These are phyloP conservation scores for Brachionus asplanchnoidis DNA, from an alignment of 1,140 invertebrate species.

Conservation along the genomic window DNA sequence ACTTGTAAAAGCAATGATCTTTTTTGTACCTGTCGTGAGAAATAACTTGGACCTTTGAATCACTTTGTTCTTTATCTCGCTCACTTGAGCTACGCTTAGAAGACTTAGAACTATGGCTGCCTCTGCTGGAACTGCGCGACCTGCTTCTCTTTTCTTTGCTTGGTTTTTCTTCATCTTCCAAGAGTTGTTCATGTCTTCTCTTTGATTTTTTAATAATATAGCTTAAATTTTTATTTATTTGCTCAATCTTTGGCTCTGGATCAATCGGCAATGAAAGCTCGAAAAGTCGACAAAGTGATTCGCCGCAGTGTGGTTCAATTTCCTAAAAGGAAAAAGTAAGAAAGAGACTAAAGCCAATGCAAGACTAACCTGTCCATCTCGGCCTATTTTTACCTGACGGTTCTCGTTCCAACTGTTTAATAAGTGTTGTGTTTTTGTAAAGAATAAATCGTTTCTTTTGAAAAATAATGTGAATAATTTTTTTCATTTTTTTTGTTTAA, in stretches of 20 bases:
- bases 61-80: background rate
- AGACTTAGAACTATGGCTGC: background rate
- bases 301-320: constrained; percentile 87
- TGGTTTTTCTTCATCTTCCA: background rate
- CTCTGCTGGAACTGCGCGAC: background rate
- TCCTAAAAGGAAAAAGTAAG: constrained; percentile 62
- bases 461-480: background rate
- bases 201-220: constrained; percentile 30
- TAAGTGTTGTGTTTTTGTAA: constrained; percentile 81
- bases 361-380: constrained; percentile 73
- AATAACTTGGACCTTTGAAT: background rate
- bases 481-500: background rate
- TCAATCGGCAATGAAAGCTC: background rate
- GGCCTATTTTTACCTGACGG: constrained; percentile 94
- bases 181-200: background rate
- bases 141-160: background rate
- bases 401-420: constrained; percentile 98
- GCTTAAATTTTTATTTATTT: constrained; percentile 24
- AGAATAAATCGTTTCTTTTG: constrained; percentile 78
- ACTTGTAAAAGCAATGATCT: background rate
- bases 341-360: background rate
- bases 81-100: background rate
- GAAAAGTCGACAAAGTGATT: constrained; percentile 86
- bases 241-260: background rate
- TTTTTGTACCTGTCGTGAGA: constrained; percentile 4